Evolutionary conservation across 2,888 invertebrate species (phyloP).

Genomic region (Brachypalpus laphriformis): DNA sequence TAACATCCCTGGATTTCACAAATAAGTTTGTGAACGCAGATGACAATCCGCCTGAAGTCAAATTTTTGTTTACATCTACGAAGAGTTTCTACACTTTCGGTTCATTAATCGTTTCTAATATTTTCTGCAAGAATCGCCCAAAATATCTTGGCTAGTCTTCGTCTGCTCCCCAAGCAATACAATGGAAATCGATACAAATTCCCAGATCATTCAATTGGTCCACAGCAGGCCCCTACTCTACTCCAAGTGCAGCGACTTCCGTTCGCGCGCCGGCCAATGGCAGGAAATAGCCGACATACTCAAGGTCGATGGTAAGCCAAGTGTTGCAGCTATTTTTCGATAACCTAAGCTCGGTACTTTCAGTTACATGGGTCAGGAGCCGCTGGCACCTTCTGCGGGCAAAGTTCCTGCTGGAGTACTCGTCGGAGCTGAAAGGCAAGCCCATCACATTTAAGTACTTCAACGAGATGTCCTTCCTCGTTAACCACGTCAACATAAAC

Average conservation of each 20-base stretch:
- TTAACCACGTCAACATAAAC: conserved; percentile 49
- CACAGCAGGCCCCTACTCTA: conserved; percentile 72
- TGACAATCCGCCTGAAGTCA: not conserved
- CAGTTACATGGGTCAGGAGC: conserved; percentile 75
- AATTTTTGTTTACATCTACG: not conserved
- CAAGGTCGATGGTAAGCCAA: conserved; percentile 74
- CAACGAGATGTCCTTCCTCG: conserved; percentile 68
- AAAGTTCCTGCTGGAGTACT: conserved; percentile 67
- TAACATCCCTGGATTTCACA: not conserved
- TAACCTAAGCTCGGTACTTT: not conserved
- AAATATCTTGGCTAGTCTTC: too few relatives aligned
- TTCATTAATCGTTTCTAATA: not conserved
- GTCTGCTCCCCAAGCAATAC: too few relatives aligned
- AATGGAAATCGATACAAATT: conserved; percentile 74
- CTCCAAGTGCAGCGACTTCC: conserved; percentile 58
- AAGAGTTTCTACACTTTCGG: not conserved
- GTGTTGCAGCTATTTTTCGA: too few relatives aligned
- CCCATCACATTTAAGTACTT: conserved; percentile 62
- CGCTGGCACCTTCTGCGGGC: conserved; percentile 76
- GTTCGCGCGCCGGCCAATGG: conserved; percentile 71
- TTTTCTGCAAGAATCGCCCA: too few relatives aligned
- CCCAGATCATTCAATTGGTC: conserved; percentile 75
- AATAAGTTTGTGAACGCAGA: too few relatives aligned
- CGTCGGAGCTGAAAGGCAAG: conserved; percentile 57
- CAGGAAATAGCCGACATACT: conserved; percentile 72